phyloP scores from a whole-genome alignment of 2,888 invertebrate species.

The Drosophila nr. perissopoda region DNA sequence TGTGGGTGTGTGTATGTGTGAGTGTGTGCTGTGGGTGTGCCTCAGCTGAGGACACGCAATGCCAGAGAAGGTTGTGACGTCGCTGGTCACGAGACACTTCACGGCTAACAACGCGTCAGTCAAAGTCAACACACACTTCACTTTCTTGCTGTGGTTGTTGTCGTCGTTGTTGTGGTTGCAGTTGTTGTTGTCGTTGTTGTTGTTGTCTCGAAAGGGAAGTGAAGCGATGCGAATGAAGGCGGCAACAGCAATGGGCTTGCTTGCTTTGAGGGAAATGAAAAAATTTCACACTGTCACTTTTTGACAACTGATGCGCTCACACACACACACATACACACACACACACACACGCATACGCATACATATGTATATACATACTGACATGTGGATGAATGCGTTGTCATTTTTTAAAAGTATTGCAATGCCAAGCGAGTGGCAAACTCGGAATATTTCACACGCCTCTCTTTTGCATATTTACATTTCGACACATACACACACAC shows the following conservation, averaged over 20 bases:
- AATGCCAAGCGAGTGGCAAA: constrained; percentile 33
- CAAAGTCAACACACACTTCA: constrained; percentile 76
- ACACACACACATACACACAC: constrained; percentile 6
- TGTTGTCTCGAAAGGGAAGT: constrained; percentile 10
- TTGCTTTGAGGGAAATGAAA: constrained; percentile 25
- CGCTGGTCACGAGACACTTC: constrained; percentile 62
- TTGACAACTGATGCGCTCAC: constrained; percentile 57
- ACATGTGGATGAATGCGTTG: constrained; percentile 44
- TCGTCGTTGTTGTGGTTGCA: constrained; percentile 23
- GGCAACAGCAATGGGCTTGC: constrained; percentile 22
- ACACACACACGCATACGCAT: neutral
- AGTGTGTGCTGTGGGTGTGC: constrained; percentile 10
- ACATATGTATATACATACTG: neutral
- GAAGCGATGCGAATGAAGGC: constrained; percentile 11
- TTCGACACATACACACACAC: constrained; percentile 34
- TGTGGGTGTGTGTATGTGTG: neutral
- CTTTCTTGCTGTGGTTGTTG: constrained; percentile 34
- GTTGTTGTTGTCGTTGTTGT: constrained; percentile 9
- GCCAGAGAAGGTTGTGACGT: constrained; percentile 51
- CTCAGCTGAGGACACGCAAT: constrained; percentile 45
- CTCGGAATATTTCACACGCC: constrained; percentile 44
- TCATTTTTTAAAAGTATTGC: constrained; percentile 56
- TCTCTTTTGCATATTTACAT: constrained; percentile 69
- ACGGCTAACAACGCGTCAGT: constrained; percentile 76
- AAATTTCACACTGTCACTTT: constrained; percentile 75